Percentiles rank a stretch among this genome's conserved stretches.
Conservation (phyloP, 2,797 vertebrate species). For the Zenarchopterus dispar region DNA sequence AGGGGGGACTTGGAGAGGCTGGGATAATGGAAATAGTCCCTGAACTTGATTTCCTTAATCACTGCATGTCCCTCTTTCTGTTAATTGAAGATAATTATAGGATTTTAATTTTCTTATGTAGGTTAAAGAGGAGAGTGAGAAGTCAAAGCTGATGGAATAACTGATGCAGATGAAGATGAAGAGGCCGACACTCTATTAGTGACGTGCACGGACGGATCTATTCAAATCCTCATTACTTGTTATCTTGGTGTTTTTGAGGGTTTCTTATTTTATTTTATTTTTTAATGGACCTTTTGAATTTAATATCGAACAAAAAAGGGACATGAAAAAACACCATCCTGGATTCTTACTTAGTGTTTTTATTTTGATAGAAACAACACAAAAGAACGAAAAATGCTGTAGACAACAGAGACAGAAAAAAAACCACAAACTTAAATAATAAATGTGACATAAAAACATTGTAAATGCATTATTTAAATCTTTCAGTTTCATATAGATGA, state of each 20-base stretch:
- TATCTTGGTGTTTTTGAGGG: no score
- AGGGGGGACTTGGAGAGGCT: slow-evolving; percentile 9
- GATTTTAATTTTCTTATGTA: slow-evolving; percentile 88
- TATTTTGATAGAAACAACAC: no score
- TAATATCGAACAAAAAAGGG: no score
- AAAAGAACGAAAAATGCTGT: neutral
- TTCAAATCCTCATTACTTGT: no score
- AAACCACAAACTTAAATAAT: neutral
- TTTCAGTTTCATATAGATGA: no score
- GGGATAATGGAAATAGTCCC: slow-evolving; percentile 83
- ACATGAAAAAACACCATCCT: no score
- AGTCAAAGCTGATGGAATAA: slow-evolving; percentile 70
- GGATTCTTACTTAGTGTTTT: no score
- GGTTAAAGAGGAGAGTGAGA: slow-evolving; percentile 82
- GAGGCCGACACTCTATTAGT: slow-evolving; percentile 52
- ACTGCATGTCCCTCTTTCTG: slow-evolving; percentile 84
- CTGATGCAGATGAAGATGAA: slow-evolving; percentile 74
- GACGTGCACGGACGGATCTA: neutral
- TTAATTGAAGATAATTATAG: slow-evolving; percentile 90
- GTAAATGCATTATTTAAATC: neutral
- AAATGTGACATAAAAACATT: neutral
- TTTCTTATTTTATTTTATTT: no score
- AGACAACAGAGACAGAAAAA: no score
- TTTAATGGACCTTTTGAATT: no score
- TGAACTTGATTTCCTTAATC: slow-evolving; percentile 86